These are phyloP conservation scores for Orchestes rusci DNA, from an alignment of 2,888 invertebrate species.

Conservation along the genomic window DNA sequence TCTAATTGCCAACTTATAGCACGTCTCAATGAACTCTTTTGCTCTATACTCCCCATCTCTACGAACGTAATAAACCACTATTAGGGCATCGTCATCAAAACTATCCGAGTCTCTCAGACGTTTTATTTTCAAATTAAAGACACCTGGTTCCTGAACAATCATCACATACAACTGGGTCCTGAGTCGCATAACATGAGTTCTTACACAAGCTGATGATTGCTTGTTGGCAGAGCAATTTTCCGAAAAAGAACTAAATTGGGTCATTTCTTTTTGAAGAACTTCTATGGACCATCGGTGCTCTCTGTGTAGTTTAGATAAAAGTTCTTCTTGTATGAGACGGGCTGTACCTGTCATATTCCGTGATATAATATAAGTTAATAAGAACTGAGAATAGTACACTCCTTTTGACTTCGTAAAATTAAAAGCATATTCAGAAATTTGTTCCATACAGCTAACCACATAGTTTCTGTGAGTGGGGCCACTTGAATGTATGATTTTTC, in stretches of 20 bases:
- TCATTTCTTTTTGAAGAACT: slow-evolving; percentile 6
- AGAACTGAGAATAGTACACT: slow-evolving; percentile 1
- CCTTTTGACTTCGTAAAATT: slow-evolving; percentile 4
- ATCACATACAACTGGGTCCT: slow-evolving; percentile 16
- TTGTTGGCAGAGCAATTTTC: slow-evolving; percentile 5
- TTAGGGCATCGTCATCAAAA: slow-evolving; percentile 14
- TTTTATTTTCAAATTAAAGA: slow-evolving; percentile 6
- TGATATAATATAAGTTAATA: slow-evolving; percentile 6
- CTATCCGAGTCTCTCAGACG: slow-evolving; percentile 1
- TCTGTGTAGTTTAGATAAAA: slow-evolving; percentile 7
- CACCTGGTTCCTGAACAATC: slow-evolving; percentile 7
- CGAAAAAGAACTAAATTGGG: slow-evolving; percentile 12
- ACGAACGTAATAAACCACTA: slow-evolving; percentile 14
- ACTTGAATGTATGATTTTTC: slow-evolving; percentile 9
- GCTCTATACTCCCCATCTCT: too few species aligned
- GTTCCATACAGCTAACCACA: slow-evolving; percentile 10
- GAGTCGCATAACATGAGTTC: slow-evolving; percentile 6
- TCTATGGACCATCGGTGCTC: slow-evolving; percentile 12
- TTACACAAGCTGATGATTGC: slow-evolving; percentile 2
- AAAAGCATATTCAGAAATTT: slow-evolving; percentile 8
- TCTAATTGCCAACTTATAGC: not conserved
- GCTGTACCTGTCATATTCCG: slow-evolving; percentile 1
- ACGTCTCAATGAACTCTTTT: not conserved
- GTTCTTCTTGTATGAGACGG: slow-evolving; percentile 8
- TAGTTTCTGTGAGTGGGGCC: slow-evolving; percentile 5